Base-by-base conservation (phyloP, 2,797 vertebrate species). In the Sebastes wilsoni region DNA sequence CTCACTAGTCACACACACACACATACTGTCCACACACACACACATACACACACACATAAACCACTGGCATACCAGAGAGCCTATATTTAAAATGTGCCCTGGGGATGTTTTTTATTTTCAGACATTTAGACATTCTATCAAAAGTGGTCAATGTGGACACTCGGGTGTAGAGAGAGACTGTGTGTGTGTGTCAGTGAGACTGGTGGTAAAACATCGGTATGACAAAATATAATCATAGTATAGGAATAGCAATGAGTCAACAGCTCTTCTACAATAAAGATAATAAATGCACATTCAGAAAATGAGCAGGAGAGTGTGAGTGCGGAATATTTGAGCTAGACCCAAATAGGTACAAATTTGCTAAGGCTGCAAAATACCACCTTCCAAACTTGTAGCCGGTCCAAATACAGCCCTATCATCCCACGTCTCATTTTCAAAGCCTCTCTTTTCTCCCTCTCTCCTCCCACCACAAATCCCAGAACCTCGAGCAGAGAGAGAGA, bases 401-500 rank as follows among this genome's bases (percentile, higher is more conserved):
- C 92, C 93, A 95, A 93, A 94, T 84, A 66, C 87, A 91, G 89
- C 86, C 92, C 92, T 91, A 89, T 92, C 93, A 92, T 93, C 93
- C 92, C 90, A 90, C 78, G 89, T 93, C 93, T 95, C 89, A 84
- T 93, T 94, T 94, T 93, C 91, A 92, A 94, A 94, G 92, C 86
- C 90, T 90, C 89, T 93, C 87, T 92, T 91, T 94, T 91, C 92
- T 92, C 83, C 85, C 83, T 90, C 91, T 91, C 89, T 91, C 86
- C 90, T 92, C 89, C 92, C 92, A 93, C 94, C 95, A 89, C 94
- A 96, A 95, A 94, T 92, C 94, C 93, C 92, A 94, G 93, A 94
- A 93, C 88, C 87, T 92, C 80, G 30, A 93, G 89, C 79, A 30
- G 72, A 54, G 77, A 65, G 72, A 38, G 67, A 52, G 77, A 61